Base-by-base conservation (phyloP, 2,113 vertebrate genomes). In the Mus pahari region DNA sequence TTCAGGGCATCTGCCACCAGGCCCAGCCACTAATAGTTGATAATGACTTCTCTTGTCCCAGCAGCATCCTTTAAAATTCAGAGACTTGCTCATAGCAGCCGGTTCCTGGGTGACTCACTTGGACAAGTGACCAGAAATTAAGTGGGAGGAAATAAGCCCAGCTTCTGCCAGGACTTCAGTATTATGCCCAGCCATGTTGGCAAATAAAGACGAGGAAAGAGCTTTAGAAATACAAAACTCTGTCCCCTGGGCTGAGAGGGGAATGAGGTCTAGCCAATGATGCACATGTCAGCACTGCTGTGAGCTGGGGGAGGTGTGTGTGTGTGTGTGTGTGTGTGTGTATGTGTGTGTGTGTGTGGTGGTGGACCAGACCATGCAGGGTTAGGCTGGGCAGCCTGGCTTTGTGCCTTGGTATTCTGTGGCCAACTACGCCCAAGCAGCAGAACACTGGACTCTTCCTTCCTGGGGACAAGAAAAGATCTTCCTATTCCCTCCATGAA, bases 171-270 rank as follows among this genome's bases (percentile, higher is more conserved):
- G 94, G 55, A 88, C n/a, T 45, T 82, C 26, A 31, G 66, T 81
- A 36, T 19, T 64, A 14, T 28, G 71, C 16, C 39, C 17, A 73
- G 81, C 77, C 1, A 3, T 74, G 81, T 5, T 91, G 82, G 88
- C 88, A 94, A 92, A 88, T 36, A 73, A 45, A 81, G 36, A 53
- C 84, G 13, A 33, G 50, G 50, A 64, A 89, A 73, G 55, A 42
- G 48, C 31, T 96, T 70, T n/a, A 92, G 75, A 78, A 95, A 90
- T 74, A 83, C 60, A 94, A 91, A 91, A 84, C 87, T 75, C 89
- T 77, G 79, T 66, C 79, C 84, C 78, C 74, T 22, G 86, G 55
- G 83, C 45, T 14, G 22, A 45, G 78, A 68, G 70, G 84, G 66
- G 73, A 92, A 91, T 5, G 74, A 70, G n/a, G 42, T 48, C 14